Conservation (phyloP, 2,797 vertebrate species). For the Myripristis jacobus region DNA sequence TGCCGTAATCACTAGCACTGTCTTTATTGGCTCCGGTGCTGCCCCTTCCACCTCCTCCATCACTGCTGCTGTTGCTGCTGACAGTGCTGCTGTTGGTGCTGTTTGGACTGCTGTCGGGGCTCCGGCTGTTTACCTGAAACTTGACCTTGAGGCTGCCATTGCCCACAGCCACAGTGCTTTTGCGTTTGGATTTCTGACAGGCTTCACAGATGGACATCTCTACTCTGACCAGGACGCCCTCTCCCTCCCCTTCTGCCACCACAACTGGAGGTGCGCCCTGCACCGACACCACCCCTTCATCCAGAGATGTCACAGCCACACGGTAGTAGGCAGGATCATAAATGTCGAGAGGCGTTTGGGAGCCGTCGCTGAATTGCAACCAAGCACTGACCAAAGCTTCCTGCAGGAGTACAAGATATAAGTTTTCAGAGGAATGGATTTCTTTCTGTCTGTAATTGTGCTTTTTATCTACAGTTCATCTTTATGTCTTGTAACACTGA, state of each 20-base stretch:
- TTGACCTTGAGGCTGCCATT: conserved; percentile 88
- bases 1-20: conserved; percentile 75
- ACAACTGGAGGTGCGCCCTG: conserved; percentile 83
- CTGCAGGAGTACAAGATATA: conserved; percentile 70
- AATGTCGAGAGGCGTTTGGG: conserved; percentile 90
- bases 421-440: not conserved
- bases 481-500: not conserved
- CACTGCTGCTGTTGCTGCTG: conserved; percentile 11
- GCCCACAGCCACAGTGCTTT: conserved; percentile 89
- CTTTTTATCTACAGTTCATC: not conserved
- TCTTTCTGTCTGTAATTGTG: not conserved
- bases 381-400: conserved; percentile 92
- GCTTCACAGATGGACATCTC: conserved; percentile 92
- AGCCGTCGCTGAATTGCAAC: conserved; percentile 95
- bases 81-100: conserved; percentile 55
- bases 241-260: conserved; percentile 88
- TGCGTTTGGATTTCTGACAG: conserved; percentile 93
- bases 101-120: conserved; percentile 50
- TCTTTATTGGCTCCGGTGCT: conserved; percentile 42
- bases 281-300: conserved; percentile 90
- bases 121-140: conserved; percentile 79
- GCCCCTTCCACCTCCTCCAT: conserved; percentile 3
- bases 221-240: conserved; percentile 87
- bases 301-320: conserved; percentile 86
- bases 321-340: conserved; percentile 89